Evolutionary conservation across 2,113 vertebrate genomes (phyloP).

Genomic region (Notothenia coriiceps): DNA sequence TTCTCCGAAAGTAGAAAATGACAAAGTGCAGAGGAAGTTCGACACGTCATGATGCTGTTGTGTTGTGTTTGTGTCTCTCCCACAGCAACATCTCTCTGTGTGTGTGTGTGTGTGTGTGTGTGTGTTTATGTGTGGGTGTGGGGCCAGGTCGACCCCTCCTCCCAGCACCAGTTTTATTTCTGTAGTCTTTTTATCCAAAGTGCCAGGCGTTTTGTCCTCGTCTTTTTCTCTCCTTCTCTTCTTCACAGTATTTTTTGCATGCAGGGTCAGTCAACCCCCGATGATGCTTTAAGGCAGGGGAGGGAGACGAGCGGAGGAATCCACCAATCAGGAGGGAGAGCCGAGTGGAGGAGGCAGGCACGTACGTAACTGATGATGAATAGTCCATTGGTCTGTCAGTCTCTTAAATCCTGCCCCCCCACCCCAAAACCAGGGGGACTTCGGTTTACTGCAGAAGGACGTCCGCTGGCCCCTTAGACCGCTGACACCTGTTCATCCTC

Average conservation of each 20-base stretch:
- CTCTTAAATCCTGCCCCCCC: slow-evolving; percentile 87
- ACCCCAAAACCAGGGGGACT: slow-evolving; percentile 64
- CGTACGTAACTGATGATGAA: slow-evolving; percentile 68
- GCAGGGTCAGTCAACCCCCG: slow-evolving; percentile 90
- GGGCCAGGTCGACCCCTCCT: slow-evolving; percentile 80
- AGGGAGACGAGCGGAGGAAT: slow-evolving; percentile 88
- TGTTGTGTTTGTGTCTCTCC: slow-evolving; percentile 6
- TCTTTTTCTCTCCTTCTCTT: slow-evolving; percentile 74
- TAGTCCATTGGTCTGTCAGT: slow-evolving; percentile 70
- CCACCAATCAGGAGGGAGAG: slow-evolving; percentile 85
- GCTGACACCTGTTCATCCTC: slow-evolving; percentile 98
- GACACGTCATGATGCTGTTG: slow-evolving; percentile 62
- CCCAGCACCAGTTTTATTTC: slow-evolving; percentile 67
- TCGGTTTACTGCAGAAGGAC: slow-evolving; percentile 72
- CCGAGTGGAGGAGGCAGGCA: slow-evolving; percentile 86
- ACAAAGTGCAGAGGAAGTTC: slow-evolving; percentile 80
- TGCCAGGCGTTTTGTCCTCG: slow-evolving; percentile 72
- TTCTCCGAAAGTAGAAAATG: slow-evolving; percentile 68
- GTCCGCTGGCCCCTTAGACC: slow-evolving; percentile 87
- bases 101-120: slow-evolving; percentile 54
- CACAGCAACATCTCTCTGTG: slow-evolving; percentile 6
- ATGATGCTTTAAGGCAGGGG: slow-evolving; percentile 98
- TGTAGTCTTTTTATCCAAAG: slow-evolving; percentile 72
- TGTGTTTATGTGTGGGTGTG: slow-evolving; percentile 42
- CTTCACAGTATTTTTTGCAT: slow-evolving; percentile 98